A percentile compares a stretch with the other conserved stretches of the same genome.
Conservation (phyloP, 2,888 invertebrate genomes). For the Seira ritae region DNA sequence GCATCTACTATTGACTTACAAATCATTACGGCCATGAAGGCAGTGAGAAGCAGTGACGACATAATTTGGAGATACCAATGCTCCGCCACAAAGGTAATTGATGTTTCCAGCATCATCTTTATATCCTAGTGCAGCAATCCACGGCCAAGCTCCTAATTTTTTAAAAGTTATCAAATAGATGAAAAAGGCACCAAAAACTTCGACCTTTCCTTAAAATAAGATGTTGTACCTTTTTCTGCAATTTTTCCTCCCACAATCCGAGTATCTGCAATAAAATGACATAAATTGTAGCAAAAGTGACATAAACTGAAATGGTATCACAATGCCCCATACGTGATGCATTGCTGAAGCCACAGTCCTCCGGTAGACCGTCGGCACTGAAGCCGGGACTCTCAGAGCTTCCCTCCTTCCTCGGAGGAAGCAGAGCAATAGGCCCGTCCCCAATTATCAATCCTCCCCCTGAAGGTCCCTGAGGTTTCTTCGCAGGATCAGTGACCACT, state of each 20-base stretch:
- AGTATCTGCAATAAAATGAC: constrained; percentile 25
- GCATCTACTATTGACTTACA: constrained; percentile 77
- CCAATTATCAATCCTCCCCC: constrained; percentile 43
- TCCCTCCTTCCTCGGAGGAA: constrained; percentile 17
- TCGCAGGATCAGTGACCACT: constrained; percentile 20
- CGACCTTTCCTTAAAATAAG: background rate
- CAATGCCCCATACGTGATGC: constrained; percentile 77
- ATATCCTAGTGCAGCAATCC: constrained; percentile 87
- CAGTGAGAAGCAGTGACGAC: constrained; percentile 89
- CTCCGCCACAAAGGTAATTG: constrained; percentile 81
- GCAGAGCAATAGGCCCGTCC: constrained; percentile 43
- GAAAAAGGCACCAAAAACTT: too few relatives aligned
- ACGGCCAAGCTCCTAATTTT: constrained; percentile 88
- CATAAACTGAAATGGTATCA: constrained; percentile 78
- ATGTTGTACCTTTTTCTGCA: constrained; percentile 65
- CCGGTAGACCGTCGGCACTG: constrained; percentile 47
- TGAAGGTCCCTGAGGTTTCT: constrained; percentile 21
- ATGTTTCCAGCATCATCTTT: constrained; percentile 74
- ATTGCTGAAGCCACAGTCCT: constrained; percentile 81
- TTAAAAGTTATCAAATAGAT: too few relatives aligned
- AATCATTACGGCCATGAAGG: constrained; percentile 79
- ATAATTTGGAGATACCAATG: constrained; percentile 82
- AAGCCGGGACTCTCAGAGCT: background rate
- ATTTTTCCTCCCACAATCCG: constrained; percentile 70
- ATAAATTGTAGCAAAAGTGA: background rate